Percentiles rank a stretch among this genome's conserved stretches.
phyloP scores from a whole-genome alignment of 2,888 invertebrate genomes.

The Aspidiotus destructor region DNA sequence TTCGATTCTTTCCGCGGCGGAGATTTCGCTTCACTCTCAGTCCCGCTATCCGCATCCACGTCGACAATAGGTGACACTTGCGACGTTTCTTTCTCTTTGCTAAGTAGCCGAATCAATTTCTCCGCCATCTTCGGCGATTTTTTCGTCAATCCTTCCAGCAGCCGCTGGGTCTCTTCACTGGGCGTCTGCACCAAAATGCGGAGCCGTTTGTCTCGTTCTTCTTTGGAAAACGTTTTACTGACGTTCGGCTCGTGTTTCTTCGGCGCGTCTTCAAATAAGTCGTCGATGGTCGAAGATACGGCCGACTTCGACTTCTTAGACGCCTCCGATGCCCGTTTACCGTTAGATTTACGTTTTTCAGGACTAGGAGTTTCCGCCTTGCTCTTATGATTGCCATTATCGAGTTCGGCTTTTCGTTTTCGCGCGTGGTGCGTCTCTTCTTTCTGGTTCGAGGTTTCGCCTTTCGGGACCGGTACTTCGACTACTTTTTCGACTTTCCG shows the following conservation, averaged over 20 bases:
- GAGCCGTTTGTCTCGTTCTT: slow-evolving; percentile 8
- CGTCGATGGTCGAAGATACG: neutral
- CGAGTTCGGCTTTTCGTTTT: neutral
- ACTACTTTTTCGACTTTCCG: neutral
- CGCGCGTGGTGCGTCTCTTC: neutral
- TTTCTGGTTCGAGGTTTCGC: neutral
- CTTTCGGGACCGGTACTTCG: neutral
- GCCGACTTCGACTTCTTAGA: neutral
- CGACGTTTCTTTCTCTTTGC: neutral
- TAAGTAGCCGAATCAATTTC: neutral
- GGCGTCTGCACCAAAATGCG: neutral
- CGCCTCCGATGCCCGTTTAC: neutral
- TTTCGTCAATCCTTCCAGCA: slow-evolving; percentile 3
- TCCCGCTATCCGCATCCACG: neutral
- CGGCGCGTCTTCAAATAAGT: slow-evolving; percentile 2
- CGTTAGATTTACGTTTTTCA: neutral
- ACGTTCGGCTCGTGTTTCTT: neutral
- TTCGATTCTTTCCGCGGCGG: no score
- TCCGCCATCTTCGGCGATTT: neutral
- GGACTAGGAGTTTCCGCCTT: neutral
- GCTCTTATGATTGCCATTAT: neutral
- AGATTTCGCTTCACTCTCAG: no score
- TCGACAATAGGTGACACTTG: neutral
- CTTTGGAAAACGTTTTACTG: slow-evolving; percentile 8
- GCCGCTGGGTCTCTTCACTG: no score